A percentile compares a stretch with the other conserved stretches of the same genome.
Evolutionary conservation across 2,888 invertebrate genomes (phyloP).

Genomic region (Stegophylla sp.): DNA sequence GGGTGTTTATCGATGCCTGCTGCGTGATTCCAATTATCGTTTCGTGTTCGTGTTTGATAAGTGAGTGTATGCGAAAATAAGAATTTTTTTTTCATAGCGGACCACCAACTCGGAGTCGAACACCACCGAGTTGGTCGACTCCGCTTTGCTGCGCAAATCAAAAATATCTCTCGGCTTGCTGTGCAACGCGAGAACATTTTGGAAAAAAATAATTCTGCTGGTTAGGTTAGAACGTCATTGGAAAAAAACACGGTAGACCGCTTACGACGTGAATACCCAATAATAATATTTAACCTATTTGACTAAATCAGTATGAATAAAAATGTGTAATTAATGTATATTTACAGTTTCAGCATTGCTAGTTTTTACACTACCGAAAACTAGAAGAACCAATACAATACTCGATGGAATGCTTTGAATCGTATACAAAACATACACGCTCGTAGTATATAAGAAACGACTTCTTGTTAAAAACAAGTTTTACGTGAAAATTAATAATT

Average conservation of each 20-base stretch:
- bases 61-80: neutral
- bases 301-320: neutral
- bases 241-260: too few species aligned
- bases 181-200: neutral
- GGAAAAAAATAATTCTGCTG: neutral
- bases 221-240: too few species aligned
- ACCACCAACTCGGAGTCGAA: too few species aligned
- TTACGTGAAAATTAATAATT: too few species aligned
- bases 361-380: conserved; percentile 3
- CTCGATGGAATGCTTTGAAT: neutral
- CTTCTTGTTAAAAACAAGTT: too few species aligned
- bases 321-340: neutral
- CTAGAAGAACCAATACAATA: neutral
- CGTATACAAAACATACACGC: too few species aligned
- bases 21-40: conserved; percentile 16
- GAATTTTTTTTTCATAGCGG: neutral
- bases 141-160: too few species aligned
- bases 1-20: neutral
- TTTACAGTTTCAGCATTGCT: conserved; percentile 15
- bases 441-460: too few species aligned
- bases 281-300: too few species aligned
- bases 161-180: too few species aligned
- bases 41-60: neutral
- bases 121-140: too few species aligned
- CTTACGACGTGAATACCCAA: too few species aligned